These are phyloP conservation scores for Lagorchestes hirsutus DNA, from an alignment of 2,797 vertebrate species.

Conservation along the genomic window DNA sequence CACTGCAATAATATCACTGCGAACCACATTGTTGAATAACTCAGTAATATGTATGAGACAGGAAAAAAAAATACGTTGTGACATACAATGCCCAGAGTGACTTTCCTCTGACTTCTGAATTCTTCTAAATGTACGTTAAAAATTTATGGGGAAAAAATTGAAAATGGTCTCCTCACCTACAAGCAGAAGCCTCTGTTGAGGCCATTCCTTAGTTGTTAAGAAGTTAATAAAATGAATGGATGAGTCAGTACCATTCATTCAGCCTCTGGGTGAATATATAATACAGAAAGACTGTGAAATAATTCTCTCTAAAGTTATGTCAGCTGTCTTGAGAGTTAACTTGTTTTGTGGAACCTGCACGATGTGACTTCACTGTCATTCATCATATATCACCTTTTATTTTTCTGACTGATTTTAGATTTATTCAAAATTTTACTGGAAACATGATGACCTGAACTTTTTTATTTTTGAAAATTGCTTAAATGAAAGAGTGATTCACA, in stretches of 20 bases:
- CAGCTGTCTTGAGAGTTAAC: neutral
- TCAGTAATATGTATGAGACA: neutral
- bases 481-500: conserved; percentile 53
- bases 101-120: conserved; percentile 28
- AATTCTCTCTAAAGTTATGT: conserved; percentile 7
- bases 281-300: conserved; percentile 8
- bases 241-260: neutral
- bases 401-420: conserved; percentile 39
- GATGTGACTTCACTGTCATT: neutral
- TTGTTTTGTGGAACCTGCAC: conserved; percentile 18
- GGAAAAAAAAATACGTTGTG: neutral
- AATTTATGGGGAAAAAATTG: conserved; percentile 39
- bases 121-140: neutral
- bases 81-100: neutral
- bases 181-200: neutral
- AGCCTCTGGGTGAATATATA: neutral
- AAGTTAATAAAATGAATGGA: conserved; percentile 7
- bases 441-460: conserved; percentile 19
- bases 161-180: conserved; percentile 21
- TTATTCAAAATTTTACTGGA: conserved; percentile 56
- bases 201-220: neutral
- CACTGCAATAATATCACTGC: conserved; percentile 7
- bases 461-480: conserved; percentile 42
- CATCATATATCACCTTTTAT: neutral
- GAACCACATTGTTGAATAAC: conserved; percentile 23